A percentile compares a stretch with the other conserved stretches of the same genome.
phyloP scores from a whole-genome alignment of 1,140 invertebrate genomes.

The Drosophila elegans region DNA sequence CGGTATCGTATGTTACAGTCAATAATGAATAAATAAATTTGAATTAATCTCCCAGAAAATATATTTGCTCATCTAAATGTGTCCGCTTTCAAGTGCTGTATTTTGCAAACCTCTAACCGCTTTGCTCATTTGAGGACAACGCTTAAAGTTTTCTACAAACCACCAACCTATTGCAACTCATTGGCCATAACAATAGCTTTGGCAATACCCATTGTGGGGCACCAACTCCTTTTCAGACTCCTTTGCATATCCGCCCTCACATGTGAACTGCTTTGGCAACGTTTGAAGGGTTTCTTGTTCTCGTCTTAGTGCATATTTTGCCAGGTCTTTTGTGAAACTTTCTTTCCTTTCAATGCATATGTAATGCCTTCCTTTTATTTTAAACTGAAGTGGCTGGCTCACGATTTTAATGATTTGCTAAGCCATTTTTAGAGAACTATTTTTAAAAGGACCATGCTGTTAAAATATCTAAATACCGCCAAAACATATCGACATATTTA shows the following conservation, averaged over 20 bases:
- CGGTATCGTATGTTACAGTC: too few species aligned
- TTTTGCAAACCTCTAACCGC: too few species aligned
- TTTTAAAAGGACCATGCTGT: too few species aligned
- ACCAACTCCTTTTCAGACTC: constrained; percentile 5
- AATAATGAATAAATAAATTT: too few species aligned
- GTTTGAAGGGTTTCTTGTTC: constrained; percentile 32
- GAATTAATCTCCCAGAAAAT: too few species aligned
- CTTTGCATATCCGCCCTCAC: constrained; percentile 1
- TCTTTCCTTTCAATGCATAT: constrained; percentile 47
- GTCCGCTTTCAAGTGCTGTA: too few species aligned
- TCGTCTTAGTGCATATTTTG: constrained; percentile 23
- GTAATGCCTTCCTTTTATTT: constrained; percentile 42
- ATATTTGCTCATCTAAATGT: too few species aligned
- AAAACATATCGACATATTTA: too few species aligned
- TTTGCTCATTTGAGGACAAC: neutral
- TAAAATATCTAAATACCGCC: too few species aligned
- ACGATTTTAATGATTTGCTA: neutral
- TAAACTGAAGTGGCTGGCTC: constrained; percentile 5
- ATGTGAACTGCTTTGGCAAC: constrained; percentile 35
- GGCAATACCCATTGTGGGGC: constrained; percentile 14
- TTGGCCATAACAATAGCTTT: constrained; percentile 49
- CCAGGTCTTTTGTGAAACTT: constrained; percentile 32
- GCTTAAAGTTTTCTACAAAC: constrained; percentile 18
- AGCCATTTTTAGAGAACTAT: neutral
- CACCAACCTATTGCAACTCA: constrained; percentile 48